phyloP scores from a whole-genome alignment of 1,140 invertebrate species.

The Drosophila quadrilineata region DNA sequence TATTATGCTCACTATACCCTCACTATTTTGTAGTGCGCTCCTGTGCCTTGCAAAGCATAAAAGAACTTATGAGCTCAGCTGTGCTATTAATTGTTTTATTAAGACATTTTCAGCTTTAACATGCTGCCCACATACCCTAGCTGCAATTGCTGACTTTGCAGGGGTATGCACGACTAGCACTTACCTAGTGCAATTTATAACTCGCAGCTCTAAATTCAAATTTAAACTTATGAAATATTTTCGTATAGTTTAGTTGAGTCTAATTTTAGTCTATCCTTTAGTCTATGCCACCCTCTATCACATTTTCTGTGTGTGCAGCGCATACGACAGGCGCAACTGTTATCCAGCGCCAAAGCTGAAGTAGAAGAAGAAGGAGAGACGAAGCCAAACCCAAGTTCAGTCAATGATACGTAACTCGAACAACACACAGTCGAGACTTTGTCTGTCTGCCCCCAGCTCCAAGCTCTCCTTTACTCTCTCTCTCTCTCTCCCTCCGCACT shows the following conservation, averaged over 20 bases:
- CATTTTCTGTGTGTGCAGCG: too few relatives aligned
- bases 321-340: conserved; percentile 10
- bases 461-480: not conserved
- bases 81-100: conserved; percentile 80
- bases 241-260: not conserved
- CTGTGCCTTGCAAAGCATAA: conserved; percentile 43
- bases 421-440: conserved; percentile 21
- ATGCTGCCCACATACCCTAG: conserved; percentile 63
- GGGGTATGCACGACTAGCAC: not conserved
- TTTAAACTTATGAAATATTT: not conserved
- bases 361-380: conserved; percentile 31
- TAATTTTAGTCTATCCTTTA: too few relatives aligned
- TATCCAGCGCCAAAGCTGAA: too few relatives aligned
- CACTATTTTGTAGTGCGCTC: conserved; percentile 31
- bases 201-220: too few relatives aligned
- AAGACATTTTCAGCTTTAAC: conserved; percentile 78
- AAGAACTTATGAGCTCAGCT: conserved; percentile 73
- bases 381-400: conserved; percentile 41
- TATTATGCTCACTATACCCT: not conserved
- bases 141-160: conserved; percentile 14
- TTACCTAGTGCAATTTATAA: not conserved
- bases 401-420: conserved; percentile 29
- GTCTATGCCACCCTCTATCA: too few relatives aligned
- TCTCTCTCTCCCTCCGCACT: not conserved
- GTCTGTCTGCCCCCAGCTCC: conserved; percentile 1